Evolutionary conservation across 2,113 vertebrate species (phyloP).

Genomic region (Siphamia tubifer): DNA sequence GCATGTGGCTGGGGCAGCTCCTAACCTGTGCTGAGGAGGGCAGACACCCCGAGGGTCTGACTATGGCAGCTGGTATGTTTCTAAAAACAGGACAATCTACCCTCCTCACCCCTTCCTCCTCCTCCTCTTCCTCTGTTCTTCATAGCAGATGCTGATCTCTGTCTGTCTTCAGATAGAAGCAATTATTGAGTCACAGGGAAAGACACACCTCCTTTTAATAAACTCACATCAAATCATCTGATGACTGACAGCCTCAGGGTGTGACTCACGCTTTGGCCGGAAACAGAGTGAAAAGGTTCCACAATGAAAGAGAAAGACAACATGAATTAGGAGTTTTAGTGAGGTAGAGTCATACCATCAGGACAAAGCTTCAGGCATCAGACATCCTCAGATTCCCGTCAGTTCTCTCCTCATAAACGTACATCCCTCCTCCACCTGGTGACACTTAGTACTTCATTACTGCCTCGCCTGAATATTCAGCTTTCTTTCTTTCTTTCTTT

Average conservation of each 20-base stretch:
- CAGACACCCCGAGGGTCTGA: slow-evolving; percentile 58
- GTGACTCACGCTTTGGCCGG: slow-evolving; percentile 54
- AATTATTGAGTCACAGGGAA: slow-evolving; percentile 73
- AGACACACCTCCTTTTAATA: slow-evolving; percentile 66
- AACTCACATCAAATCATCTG: slow-evolving; percentile 58
- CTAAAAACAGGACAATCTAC: slow-evolving; percentile 60
- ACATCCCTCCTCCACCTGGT: slow-evolving; percentile 1
- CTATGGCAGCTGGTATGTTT: slow-evolving; percentile 64
- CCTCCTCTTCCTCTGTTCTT: slow-evolving; percentile 30
- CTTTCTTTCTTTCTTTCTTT: slow-evolving; percentile 3
- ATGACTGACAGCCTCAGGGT: slow-evolving; percentile 55
- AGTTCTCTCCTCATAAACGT: slow-evolving; percentile 32
- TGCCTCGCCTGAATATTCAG: neutral
- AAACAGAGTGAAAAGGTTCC: slow-evolving; percentile 41
- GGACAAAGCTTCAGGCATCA: slow-evolving; percentile 14
- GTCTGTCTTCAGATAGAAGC: slow-evolving; percentile 64
- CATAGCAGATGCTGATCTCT: slow-evolving; percentile 65
- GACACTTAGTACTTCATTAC: neutral
- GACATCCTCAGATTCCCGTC: slow-evolving; percentile 14
- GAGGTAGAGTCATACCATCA: slow-evolving; percentile 8
- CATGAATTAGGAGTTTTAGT: slow-evolving; percentile 25
- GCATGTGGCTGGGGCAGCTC: slow-evolving; percentile 41
- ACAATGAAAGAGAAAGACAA: slow-evolving; percentile 1
- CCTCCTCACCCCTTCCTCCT: neutral
- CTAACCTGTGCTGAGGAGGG: slow-evolving; percentile 64